Evolutionary conservation across 2,797 vertebrate genomes (phyloP).

Genomic region (Prionace glauca): DNA sequence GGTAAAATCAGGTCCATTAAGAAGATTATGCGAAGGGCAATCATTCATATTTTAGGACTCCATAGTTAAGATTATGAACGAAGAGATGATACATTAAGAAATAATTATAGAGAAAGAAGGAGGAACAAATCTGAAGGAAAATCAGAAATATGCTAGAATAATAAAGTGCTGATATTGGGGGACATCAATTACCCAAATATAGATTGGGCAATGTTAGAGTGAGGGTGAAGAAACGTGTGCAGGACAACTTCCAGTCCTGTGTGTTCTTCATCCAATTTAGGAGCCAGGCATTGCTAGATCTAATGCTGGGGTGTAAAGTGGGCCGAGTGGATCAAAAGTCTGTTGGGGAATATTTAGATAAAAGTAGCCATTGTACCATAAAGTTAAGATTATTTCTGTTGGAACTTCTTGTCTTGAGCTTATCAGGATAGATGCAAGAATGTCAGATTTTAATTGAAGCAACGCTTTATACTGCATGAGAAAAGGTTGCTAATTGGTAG

Average conservation of each 20-base stretch:
- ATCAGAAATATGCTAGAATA: neutral
- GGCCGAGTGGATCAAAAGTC: neutral
- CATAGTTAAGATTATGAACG: neutral
- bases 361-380: neutral
- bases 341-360: neutral
- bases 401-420: neutral
- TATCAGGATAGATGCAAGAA: neutral
- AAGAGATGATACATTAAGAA: neutral
- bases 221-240: neutral
- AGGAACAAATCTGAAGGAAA: neutral
- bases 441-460: neutral
- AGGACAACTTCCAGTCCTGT: neutral
- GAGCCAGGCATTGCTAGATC: neutral
- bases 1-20: no score
- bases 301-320: neutral
- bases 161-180: neutral
- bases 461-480: neutral
- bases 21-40: neutral
- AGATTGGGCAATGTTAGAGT: neutral
- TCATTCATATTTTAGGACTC: neutral
- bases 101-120: neutral
- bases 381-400: neutral
- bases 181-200: neutral
- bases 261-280: neutral
- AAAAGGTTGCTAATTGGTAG: neutral